phyloP scores from a whole-genome alignment of 2,797 vertebrate species.

The Tarsius wallacei region DNA sequence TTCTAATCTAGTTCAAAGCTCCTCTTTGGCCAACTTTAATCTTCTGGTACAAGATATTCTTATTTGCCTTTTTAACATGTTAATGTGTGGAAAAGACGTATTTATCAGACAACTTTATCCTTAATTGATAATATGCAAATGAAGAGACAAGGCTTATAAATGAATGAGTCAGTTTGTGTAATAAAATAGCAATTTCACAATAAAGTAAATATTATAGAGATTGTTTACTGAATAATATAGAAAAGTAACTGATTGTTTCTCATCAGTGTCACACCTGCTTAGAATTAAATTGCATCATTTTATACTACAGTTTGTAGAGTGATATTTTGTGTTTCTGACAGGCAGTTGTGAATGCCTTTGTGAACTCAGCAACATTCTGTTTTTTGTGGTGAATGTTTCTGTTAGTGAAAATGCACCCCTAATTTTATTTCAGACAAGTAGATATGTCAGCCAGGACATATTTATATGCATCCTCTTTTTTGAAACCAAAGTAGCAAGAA shows the following conservation, averaged over 20 bases:
- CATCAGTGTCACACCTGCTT: slow-evolving; percentile 90
- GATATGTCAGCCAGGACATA: slow-evolving; percentile 68
- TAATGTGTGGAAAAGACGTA: slow-evolving; percentile 77
- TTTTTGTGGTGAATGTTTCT: slow-evolving; percentile 84
- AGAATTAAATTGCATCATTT: slow-evolving; percentile 89
- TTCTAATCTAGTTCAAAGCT: background rate
- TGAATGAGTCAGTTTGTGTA: slow-evolving; percentile 66
- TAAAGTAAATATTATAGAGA: slow-evolving; percentile 85
- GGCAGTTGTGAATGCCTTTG: slow-evolving; percentile 85
- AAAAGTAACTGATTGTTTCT: slow-evolving; percentile 78
- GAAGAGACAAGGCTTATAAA: slow-evolving; percentile 77
- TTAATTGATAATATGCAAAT: slow-evolving; percentile 78
- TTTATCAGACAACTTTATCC: slow-evolving; percentile 7
- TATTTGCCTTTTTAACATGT: slow-evolving; percentile 71
- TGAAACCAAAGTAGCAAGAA: slow-evolving; percentile 49
- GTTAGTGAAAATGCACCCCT: slow-evolving; percentile 84
- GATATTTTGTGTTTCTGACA: slow-evolving; percentile 84
- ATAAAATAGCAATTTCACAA: slow-evolving; percentile 81
- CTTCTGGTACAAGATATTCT: slow-evolving; percentile 73
- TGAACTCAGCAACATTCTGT: slow-evolving; percentile 87
- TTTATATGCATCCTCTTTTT: slow-evolving; percentile 9
- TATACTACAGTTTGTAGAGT: slow-evolving; percentile 89
- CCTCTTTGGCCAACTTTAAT: slow-evolving; percentile 36
- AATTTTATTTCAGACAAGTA: slow-evolving; percentile 77
- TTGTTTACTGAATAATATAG: slow-evolving; percentile 73